phyloP scores from a whole-genome alignment of 1,140 invertebrate genomes.

The Brachionus calyciflorus region DNA sequence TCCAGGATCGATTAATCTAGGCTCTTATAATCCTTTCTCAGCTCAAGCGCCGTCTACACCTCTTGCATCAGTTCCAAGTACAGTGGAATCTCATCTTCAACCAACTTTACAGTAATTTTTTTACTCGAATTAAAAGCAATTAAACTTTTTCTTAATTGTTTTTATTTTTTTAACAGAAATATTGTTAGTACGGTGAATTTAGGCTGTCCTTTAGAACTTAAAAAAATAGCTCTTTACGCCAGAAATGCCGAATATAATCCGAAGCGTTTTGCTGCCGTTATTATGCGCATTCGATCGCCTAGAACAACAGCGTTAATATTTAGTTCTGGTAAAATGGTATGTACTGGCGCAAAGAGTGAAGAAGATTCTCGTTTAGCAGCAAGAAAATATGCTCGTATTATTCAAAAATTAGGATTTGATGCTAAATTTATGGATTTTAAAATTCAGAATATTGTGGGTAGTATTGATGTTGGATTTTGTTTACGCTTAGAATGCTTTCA shows the following conservation, averaged over 20 bases:
- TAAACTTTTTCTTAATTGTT: background rate
- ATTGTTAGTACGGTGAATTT: conserved; percentile 96
- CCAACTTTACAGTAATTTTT: conserved; percentile 43
- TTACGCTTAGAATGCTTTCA: conserved; percentile 94
- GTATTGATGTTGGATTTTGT: conserved; percentile 98
- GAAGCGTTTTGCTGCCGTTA: conserved; percentile 98
- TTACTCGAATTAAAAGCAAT: background rate
- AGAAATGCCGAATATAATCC: conserved; percentile 99
- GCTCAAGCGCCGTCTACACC: conserved; percentile 28
- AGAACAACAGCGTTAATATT: conserved; percentile 98
- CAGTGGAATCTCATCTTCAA: conserved; percentile 12
- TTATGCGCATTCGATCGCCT: conserved; percentile 98
- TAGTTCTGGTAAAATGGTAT: conserved; percentile 99
- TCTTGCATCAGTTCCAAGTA: background rate
- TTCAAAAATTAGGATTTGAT: conserved; percentile 96
- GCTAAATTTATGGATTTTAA: conserved; percentile 99
- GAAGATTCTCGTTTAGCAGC: conserved; percentile 92
- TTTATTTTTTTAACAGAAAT: conserved; percentile 50
- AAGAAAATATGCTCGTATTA: conserved; percentile 96
- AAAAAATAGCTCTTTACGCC: conserved; percentile 93
- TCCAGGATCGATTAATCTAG: conserved; percentile 1
- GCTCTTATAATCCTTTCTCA: conserved; percentile 13
- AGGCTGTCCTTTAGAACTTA: conserved; percentile 68
- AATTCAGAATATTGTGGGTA: conserved; percentile 99
- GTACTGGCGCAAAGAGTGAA: conserved; percentile 98